phyloP scores from a whole-genome alignment of 2,888 invertebrate genomes.

The Drepanosiphum platanoidis region DNA sequence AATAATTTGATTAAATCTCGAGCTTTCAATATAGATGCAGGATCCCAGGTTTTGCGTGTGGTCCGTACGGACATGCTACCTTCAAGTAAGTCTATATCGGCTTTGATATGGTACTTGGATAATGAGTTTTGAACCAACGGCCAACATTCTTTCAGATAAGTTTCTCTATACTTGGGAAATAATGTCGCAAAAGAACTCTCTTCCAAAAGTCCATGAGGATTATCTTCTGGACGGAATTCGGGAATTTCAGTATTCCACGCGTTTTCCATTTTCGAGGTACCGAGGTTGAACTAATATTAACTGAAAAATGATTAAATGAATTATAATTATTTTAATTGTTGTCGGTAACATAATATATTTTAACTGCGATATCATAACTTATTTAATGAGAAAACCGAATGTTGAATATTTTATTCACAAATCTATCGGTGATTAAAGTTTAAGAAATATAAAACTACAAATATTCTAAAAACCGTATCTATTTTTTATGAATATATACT shows the following conservation, averaged over 20 bases:
- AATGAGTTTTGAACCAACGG: slow-evolving; percentile 89
- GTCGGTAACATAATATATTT: too few relatives aligned
- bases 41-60: slow-evolving; percentile 98
- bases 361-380: too few relatives aligned
- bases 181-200: slow-evolving; percentile 97
- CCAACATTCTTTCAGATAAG: slow-evolving; percentile 95
- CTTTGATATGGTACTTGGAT: slow-evolving; percentile 80
- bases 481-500: too few relatives aligned
- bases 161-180: slow-evolving; percentile 97
- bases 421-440: too few relatives aligned
- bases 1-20: slow-evolving; percentile 94
- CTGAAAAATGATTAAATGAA: background rate
- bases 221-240: slow-evolving; percentile 86
- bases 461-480: too few relatives aligned
- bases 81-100: slow-evolving; percentile 91
- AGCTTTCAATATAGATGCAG: slow-evolving; percentile 94
- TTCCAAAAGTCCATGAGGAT: slow-evolving; percentile 86
- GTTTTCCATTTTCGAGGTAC: slow-evolving; percentile 75
- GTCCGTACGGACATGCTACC: slow-evolving; percentile 95
- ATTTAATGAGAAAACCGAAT: too few relatives aligned
- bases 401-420: too few relatives aligned
- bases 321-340: too few relatives aligned
- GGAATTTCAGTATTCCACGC: slow-evolving; percentile 90
- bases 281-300: slow-evolving; percentile 65
- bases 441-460: too few relatives aligned